Evolutionary conservation across 1,140 invertebrate species (phyloP).

Genomic region (Alviniconcha marisindica): DNA sequence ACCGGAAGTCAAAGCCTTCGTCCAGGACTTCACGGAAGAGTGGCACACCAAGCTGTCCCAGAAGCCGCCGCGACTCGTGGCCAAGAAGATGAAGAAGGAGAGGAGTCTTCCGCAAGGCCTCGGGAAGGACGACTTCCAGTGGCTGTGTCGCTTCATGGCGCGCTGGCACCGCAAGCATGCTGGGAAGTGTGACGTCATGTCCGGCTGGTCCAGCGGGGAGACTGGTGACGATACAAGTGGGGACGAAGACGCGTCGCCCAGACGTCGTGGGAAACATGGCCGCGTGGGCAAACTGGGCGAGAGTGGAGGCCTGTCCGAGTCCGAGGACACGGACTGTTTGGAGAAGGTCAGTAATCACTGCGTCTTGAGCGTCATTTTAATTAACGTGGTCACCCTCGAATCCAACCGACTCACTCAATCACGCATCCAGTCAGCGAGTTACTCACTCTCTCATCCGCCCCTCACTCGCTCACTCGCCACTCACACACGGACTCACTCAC

Average conservation of each 20-base stretch:
- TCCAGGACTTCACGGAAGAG: not conserved
- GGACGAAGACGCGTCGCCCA: not conserved
- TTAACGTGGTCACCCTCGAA: too few relatives aligned
- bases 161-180: constrained; percentile 36
- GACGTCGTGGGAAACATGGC: not conserved
- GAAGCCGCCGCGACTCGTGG: not conserved
- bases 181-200: constrained; percentile 13
- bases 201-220: constrained; percentile 29
- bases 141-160: constrained; percentile 23
- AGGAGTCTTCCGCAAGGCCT: not conserved
- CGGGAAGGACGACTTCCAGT: not conserved
- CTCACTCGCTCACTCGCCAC: too few relatives aligned
- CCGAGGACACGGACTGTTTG: constrained; percentile 3
- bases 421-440: too few relatives aligned
- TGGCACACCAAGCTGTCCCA: constrained; percentile 21
- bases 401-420: too few relatives aligned
- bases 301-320: not conserved
- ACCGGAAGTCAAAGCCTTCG: constrained; percentile 4
- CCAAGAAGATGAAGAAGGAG: not conserved
- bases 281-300: too few relatives aligned
- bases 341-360: too few relatives aligned
- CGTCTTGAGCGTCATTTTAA: too few relatives aligned
- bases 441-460: too few relatives aligned
- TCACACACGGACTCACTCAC: too few relatives aligned
- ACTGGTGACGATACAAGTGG: not conserved